Evolutionary conservation across 2,888 invertebrate genomes (phyloP), one percentile per base, ranked within the genome.

Genomic region (Exocentrus adspersus): DNA sequence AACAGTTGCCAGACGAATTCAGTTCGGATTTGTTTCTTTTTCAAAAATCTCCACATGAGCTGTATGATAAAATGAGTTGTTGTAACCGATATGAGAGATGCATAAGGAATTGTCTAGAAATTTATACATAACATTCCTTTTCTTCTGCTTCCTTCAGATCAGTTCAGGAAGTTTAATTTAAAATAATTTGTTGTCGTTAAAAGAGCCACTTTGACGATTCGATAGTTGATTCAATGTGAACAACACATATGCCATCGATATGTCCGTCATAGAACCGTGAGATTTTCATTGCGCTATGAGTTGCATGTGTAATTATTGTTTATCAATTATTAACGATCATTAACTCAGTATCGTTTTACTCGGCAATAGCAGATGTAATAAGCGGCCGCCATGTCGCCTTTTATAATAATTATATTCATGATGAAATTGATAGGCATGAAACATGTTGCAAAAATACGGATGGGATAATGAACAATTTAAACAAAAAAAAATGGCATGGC

Each of bases 131-230:
- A 19, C 6, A 51, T 9, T n/a, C 2, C 51, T 51, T 51, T 51
- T 42, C 37, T 53, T 53, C 53, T 10, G 24, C 53, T 42, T 51
- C 51, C 51, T 10, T 19, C 28, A 30, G 37, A 51, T 16, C 30
- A 12, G 14, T 16, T 20, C 21, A 53, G 53, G 53, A 53, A 41
- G 53, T 53, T 53, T 24, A 41, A 53, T 53, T 53, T 53, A 53
- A 21, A 42, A 53, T 42, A 53, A 53, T 53, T 41, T 53, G 42
- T 20, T 41, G 37, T 53, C 24, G 30, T 53, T 53, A 53, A 53
- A 53, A 12, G n/a, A n/a, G 14, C 16, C 14, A 30, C 53, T 53
- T 41, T 53, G 41, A 42, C 42, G 30, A 51, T 51, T 51, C 19
- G 7, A 51, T 19, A 14, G 14, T 42, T 41, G 41, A 53, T 53